A percentile compares a stretch with the other conserved stretches of the same genome.
These are phyloP conservation scores for Polietes domitor DNA, from an alignment of 2,888 invertebrate genomes.

Conservation along the genomic window DNA sequence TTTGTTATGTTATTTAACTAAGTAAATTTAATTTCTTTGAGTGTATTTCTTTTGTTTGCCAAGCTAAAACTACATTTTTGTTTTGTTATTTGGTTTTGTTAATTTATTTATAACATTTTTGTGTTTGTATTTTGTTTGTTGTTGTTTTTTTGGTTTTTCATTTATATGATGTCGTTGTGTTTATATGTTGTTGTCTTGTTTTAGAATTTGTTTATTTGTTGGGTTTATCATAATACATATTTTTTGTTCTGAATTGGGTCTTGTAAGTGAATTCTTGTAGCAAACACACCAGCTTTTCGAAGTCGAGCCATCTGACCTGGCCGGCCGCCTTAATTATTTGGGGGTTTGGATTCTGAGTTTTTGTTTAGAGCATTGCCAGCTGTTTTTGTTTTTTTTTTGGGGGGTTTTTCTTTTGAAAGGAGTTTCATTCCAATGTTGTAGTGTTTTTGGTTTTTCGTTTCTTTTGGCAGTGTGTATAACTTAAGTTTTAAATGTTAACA, in stretches of 20 bases:
- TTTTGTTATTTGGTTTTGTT: constrained; percentile 3
- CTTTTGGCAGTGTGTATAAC: constrained; percentile 77
- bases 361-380: constrained; percentile 26
- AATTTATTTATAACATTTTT: constrained; percentile 33
- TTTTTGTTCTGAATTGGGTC: neutral
- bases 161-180: constrained; percentile 65
- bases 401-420: neutral
- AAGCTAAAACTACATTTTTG: constrained; percentile 57
- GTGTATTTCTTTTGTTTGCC: constrained; percentile 51
- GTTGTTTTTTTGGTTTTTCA: constrained; percentile 41
- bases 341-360: neutral
- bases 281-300: constrained; percentile 52
- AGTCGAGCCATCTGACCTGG: constrained; percentile 45
- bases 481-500: constrained; percentile 65
- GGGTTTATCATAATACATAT: constrained; percentile 7
- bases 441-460: constrained; percentile 39
- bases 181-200: constrained; percentile 42
- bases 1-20: constrained; percentile 54
- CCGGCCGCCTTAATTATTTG: neutral
- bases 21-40: constrained; percentile 43
- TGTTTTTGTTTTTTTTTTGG: neutral
- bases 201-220: constrained; percentile 31
- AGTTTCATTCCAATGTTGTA: constrained; percentile 24
- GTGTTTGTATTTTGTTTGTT: neutral
- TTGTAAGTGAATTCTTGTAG: constrained; percentile 23